Evolutionary conservation across 2,113 vertebrate species (phyloP).

Genomic region (Sminthopsis crassicaudata): DNA sequence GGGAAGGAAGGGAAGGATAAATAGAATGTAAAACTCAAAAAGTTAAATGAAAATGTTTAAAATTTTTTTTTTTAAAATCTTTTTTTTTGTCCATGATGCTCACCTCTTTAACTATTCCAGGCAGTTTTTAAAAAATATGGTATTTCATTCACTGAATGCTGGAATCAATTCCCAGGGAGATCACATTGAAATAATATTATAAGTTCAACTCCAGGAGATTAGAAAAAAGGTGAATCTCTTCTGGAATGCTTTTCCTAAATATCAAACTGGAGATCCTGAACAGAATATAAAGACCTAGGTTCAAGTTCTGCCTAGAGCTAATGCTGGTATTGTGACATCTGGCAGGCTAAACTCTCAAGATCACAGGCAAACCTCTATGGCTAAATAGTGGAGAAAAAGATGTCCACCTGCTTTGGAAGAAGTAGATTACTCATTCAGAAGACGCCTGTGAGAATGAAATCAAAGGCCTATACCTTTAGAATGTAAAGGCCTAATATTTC

Average conservation of each 20-base stretch:
- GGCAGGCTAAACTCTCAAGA: not conserved
- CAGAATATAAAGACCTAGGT: not conserved
- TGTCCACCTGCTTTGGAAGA: too few relatives aligned
- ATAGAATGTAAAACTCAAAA: too few relatives aligned
- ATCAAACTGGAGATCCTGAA: not conserved
- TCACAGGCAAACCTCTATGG: too few relatives aligned
- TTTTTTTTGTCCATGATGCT: not conserved
- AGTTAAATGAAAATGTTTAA: too few relatives aligned
- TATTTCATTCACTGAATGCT: not conserved
- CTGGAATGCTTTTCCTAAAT: not conserved
- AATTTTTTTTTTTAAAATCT: too few relatives aligned
- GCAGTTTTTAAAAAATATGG: not conserved
- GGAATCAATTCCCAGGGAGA: conserved; percentile 37
- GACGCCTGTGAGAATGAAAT: too few relatives aligned
- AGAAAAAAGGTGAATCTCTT: not conserved
- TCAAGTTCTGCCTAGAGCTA: not conserved
- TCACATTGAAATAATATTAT: conserved; percentile 24
- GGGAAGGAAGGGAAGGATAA: too few relatives aligned
- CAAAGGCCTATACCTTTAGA: too few relatives aligned
- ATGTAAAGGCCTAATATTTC: too few relatives aligned
- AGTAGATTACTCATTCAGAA: too few relatives aligned
- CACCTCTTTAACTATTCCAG: not conserved
- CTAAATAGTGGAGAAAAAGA: too few relatives aligned
- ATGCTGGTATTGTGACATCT: not conserved
- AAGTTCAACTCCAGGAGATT: conserved; percentile 26